Base-by-base conservation (phyloP, 2,797 vertebrate species). In the Ceryle rudis region DNA sequence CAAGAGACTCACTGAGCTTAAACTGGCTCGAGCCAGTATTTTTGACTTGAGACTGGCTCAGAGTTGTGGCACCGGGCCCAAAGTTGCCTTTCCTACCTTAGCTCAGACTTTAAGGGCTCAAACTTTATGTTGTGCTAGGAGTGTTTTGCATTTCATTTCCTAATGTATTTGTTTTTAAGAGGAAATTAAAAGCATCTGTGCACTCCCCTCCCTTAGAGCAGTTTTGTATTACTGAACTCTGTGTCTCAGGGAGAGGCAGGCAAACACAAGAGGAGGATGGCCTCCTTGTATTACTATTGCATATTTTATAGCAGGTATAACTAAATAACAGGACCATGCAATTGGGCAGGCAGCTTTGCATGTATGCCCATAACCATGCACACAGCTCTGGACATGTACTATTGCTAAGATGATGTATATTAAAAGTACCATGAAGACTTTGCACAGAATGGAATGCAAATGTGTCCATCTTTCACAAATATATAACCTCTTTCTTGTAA, bases 141-240 rank as follows among this genome's bases (percentile, higher is more conserved):
- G 10, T 35, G 29, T 35, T 95, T 75, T 87, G 44, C 67, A 83
- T 89, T 94, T 92, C 4, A 54, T 64, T 91, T 93, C 44, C 78
- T 42, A 61, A 85, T 96, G 77, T 89, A 39, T 82, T 95, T 91
- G 67, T 46, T 92, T 94, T 78, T 42, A 87, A 85, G 52, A 64
- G 72, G 74, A 95, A 96, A 95, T 92, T 37, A 74, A 87, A 92
- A 91, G 41, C 84, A 92, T 82, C 72, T 95, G 64, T 87, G 52
- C 51, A 49, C 46, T 92, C 10, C 37, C 11, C 33, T 47, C 55
- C 28, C 64, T 84, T 69, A 64, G 16, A 81, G n/a, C 44, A 78
- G 67, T 51, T 89, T 82, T 2, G 1, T 49, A 26, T 47, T 89
- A 52, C 52, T 54, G 47, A 87, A 61, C 37, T 74, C 21, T 41